Evolutionary conservation across 1,140 invertebrate genomes (phyloP).

Genomic region (Drosophila virilis): DNA sequence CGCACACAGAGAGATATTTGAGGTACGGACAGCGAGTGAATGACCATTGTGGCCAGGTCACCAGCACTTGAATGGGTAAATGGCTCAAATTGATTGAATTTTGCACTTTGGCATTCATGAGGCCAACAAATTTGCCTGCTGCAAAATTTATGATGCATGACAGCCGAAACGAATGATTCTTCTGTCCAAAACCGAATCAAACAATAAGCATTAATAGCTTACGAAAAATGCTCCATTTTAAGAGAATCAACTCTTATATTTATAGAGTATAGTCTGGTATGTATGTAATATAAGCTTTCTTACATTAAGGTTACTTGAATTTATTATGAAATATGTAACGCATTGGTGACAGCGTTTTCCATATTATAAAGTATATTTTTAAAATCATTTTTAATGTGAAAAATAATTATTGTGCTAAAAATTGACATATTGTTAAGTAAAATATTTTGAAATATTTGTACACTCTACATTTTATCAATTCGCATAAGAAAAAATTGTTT

Average conservation of each 20-base stretch:
- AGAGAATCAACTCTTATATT: background rate
- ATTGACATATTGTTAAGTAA: no score
- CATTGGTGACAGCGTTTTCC: background rate
- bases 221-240: slow-evolving; percentile 18
- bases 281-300: background rate
- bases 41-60: slow-evolving; percentile 48
- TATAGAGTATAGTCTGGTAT: background rate
- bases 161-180: slow-evolving; percentile 32
- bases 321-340: background rate
- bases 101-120: slow-evolving; percentile 80
- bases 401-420: no score
- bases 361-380: no score
- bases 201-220: slow-evolving; percentile 40
- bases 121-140: slow-evolving; percentile 73
- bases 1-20: background rate
- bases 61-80: slow-evolving; percentile 62
- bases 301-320: background rate
- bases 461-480: no score
- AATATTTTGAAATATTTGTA: no score
- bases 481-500: no score
- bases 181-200: slow-evolving; percentile 29
- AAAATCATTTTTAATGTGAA: no score
- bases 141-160: slow-evolving; percentile 59
- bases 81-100: slow-evolving; percentile 82
- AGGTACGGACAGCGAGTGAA: slow-evolving; percentile 12